phyloP scores from a whole-genome alignment of 2,797 vertebrate species.

The Anguilla marmorata region DNA sequence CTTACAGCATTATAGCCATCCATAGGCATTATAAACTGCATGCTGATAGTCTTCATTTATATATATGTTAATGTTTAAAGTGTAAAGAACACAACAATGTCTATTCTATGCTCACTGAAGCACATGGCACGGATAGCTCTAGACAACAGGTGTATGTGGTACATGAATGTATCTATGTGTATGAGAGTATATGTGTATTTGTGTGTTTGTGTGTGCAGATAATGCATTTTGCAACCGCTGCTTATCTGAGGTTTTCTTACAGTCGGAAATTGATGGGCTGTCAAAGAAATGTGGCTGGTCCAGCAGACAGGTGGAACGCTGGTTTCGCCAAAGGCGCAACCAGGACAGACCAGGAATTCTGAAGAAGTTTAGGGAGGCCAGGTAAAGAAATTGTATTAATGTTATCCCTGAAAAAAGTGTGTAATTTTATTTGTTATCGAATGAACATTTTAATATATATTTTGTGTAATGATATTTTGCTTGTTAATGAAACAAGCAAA shows the following conservation, averaged over 20 bases:
- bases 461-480: no score
- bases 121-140: neutral
- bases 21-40: neutral
- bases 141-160: neutral
- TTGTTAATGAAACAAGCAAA: no score
- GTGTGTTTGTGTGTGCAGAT: neutral
- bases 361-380: conserved; percentile 88
- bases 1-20: neutral
- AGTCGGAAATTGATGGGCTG: conserved; percentile 80
- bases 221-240: neutral
- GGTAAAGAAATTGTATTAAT: conserved; percentile 59
- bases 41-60: neutral
- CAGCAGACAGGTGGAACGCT: conserved; percentile 76
- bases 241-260: conserved; percentile 42
- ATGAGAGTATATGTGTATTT: neutral
- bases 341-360: conserved; percentile 78
- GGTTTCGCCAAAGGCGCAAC: conserved; percentile 86
- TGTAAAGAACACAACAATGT: neutral
- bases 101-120: neutral
- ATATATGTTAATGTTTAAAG: conserved; percentile 14
- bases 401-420: neutral
- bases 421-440: neutral
- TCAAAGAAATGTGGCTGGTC: conserved; percentile 86
- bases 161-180: neutral
- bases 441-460: no score